These are phyloP conservation scores for Nilaparvata lugens DNA, from an alignment of 1,140 invertebrate species.

Conservation along the genomic window DNA sequence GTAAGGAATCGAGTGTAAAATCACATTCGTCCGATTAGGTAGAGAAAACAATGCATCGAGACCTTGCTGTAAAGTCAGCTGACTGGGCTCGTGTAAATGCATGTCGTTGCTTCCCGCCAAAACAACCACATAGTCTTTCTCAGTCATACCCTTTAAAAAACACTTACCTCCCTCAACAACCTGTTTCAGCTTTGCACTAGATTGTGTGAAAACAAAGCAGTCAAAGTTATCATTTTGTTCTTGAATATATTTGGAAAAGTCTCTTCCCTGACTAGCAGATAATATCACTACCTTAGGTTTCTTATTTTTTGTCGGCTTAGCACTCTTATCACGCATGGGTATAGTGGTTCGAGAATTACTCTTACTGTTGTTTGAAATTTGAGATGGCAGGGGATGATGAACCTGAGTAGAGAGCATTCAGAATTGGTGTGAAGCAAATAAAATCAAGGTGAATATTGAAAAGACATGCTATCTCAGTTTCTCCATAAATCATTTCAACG, in stretches of 20 bases:
- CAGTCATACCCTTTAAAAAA: background rate
- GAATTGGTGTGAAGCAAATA: too few relatives aligned
- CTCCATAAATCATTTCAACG: too few relatives aligned
- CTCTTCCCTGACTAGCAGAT: conserved; percentile 4
- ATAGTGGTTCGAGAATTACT: background rate
- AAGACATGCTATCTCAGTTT: too few relatives aligned
- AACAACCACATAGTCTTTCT: conserved; percentile 4
- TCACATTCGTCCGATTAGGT: background rate
- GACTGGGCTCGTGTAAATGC: background rate
- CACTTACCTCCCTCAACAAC: background rate
- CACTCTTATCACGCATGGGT: background rate
- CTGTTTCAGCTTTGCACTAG: conserved; percentile 9
- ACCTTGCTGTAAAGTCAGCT: conserved; percentile 4
- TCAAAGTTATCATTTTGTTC: background rate
- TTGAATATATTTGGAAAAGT: background rate
- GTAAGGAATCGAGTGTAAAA: background rate
- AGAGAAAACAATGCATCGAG: background rate
- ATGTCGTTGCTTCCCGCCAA: conserved; percentile 3
- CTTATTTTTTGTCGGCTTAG: background rate
- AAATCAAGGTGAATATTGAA: too few relatives aligned
- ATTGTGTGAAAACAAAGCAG: conserved; percentile 1
- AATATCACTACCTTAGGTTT: conserved; percentile 1
- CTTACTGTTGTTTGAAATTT: background rate
- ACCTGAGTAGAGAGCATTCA: too few relatives aligned
- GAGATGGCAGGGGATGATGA: too few relatives aligned